A percentile compares a stretch with the other conserved stretches of the same genome.
These are phyloP conservation scores for Melanogrammus aeglefinus DNA, from an alignment of 2,797 vertebrate genomes.

Conservation along the genomic window DNA sequence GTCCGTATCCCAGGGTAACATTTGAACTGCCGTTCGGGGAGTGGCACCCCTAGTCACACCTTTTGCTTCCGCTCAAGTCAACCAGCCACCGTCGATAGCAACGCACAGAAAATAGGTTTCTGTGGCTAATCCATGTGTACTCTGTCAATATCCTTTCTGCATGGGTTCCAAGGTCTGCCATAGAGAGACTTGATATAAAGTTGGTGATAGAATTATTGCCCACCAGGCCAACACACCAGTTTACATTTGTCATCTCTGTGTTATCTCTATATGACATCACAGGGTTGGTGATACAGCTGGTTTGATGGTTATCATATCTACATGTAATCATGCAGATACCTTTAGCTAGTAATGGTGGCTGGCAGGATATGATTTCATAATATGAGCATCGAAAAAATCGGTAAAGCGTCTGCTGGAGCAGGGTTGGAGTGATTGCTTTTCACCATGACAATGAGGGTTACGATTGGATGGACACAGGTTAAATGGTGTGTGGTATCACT, in stretches of 20 bases:
- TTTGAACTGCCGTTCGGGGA: not conserved
- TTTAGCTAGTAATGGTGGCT: not conserved
- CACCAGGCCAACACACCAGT: not conserved
- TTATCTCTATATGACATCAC: not conserved
- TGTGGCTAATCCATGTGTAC: conserved; percentile 30
- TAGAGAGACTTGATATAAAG: not conserved
- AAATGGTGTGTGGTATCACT: not conserved
- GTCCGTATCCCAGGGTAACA: too few species aligned
- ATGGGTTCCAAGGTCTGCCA: conserved; percentile 16
- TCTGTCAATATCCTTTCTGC: conserved; percentile 39
- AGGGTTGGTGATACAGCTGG: not conserved
- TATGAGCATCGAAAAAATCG: not conserved
- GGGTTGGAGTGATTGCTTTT: not conserved
- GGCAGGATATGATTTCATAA: not conserved
- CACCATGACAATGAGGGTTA: not conserved
- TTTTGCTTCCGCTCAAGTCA: not conserved
- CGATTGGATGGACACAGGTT: not conserved
- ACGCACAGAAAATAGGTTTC: not conserved
- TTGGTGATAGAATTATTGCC: not conserved
- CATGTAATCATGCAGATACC: not conserved
- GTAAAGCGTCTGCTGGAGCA: not conserved
- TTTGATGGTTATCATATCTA: too few species aligned
- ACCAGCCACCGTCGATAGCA: not conserved
- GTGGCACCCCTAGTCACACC: not conserved
- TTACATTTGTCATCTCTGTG: too few species aligned